Conservation (phyloP, 2,797 vertebrate species). For the Lacerta viridis region DNA sequence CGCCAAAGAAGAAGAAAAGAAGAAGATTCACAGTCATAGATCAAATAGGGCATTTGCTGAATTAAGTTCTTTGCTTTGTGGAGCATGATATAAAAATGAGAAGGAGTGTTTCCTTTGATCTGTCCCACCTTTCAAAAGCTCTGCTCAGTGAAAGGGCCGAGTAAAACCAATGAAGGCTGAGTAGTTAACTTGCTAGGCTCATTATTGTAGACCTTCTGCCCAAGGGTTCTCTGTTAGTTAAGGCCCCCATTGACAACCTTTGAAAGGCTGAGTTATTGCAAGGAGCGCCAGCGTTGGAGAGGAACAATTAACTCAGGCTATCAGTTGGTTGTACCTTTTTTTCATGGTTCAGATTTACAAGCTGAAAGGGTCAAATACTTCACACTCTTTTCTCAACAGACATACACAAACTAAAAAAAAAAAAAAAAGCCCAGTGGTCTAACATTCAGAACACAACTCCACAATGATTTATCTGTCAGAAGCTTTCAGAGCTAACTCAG, state of each 20-base stretch:
- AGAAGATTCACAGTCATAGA: too few relatives aligned
- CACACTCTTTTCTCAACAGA: constrained; percentile 63
- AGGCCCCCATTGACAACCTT: constrained; percentile 56
- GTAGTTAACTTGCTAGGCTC: background rate
- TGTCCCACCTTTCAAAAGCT: constrained; percentile 35
- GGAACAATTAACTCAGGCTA: constrained; percentile 61
- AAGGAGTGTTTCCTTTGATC: background rate
- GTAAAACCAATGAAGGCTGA: constrained; percentile 38
- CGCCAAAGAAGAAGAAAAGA: too few relatives aligned
- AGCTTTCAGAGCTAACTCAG: constrained; percentile 74
- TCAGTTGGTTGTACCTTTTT: constrained; percentile 62
- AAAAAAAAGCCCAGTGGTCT: constrained; percentile 60
- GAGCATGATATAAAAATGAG: constrained; percentile 19
- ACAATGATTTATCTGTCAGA: constrained; percentile 80
- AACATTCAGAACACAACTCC: constrained; percentile 71
- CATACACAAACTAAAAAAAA: background rate
- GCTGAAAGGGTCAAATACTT: constrained; percentile 66
- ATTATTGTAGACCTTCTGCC: constrained; percentile 44
- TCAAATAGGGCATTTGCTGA: constrained; percentile 4
- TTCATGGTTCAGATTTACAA: constrained; percentile 63
- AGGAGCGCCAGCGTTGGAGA: constrained; percentile 43
- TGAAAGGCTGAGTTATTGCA: constrained; percentile 52
- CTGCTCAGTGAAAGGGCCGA: constrained; percentile 1
- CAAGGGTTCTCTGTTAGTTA: constrained; percentile 15
- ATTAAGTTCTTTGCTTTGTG: constrained; percentile 15